Percentiles rank a stretch among this genome's conserved stretches.
phyloP scores from a whole-genome alignment of 30 jellyfish, hydroid and myxozoan genomes.

The Turritopsis rubra region DNA sequence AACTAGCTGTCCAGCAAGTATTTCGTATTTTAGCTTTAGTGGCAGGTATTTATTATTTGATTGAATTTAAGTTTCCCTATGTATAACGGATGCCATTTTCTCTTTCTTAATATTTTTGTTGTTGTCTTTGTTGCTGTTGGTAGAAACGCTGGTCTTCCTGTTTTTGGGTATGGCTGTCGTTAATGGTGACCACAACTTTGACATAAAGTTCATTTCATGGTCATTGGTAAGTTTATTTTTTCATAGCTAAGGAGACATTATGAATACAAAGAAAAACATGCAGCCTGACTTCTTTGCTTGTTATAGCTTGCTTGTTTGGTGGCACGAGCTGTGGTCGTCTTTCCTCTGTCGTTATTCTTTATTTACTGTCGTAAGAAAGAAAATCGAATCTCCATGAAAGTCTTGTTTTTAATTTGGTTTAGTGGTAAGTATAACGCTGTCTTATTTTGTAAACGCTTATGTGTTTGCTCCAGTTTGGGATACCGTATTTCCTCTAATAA shows the following conservation, averaged over 20 bases:
- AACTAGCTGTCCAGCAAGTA: constrained; percentile 80
- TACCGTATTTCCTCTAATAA: no score
- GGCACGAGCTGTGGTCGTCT: constrained; percentile 82
- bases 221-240: constrained; percentile 59
- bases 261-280: no score
- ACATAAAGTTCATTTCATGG: constrained; percentile 58
- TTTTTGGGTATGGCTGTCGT: constrained; percentile 78
- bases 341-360: constrained; percentile 82
- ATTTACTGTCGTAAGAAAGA: constrained; percentile 74
- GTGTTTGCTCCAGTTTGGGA: no score
- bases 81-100: not conserved
- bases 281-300: not conserved
- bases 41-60: no score
- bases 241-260: no score
- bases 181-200: constrained; percentile 52
- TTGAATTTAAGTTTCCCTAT: constrained; percentile 1
- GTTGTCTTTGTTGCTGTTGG: not conserved
- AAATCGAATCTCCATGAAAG: constrained; percentile 69
- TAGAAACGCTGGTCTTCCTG: constrained; percentile 77
- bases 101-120: not conserved
- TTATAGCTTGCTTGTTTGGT: constrained; percentile 75
- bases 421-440: constrained; percentile 74
- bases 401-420: constrained; percentile 76
- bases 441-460: not conserved
- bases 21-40: constrained; percentile 69